Evolutionary conservation across 2,888 invertebrate genomes (phyloP).

Genomic region (Sphaerophoria taeniata): DNA sequence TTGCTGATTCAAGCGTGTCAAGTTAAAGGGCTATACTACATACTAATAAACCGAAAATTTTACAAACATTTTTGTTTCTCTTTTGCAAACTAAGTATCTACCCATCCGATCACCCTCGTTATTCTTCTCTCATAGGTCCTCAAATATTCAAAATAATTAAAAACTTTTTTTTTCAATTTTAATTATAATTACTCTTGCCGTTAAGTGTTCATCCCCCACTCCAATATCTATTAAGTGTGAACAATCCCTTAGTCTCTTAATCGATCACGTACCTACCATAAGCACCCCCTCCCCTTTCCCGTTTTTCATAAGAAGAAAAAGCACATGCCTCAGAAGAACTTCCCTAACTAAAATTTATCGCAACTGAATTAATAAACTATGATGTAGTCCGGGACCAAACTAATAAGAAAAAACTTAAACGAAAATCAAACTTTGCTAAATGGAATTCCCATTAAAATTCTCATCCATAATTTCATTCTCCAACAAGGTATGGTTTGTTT

Average conservation of each 20-base stretch:
- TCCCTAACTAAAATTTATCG: slow-evolving; percentile 29
- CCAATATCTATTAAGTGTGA: background rate
- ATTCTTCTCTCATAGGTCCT: too few species aligned
- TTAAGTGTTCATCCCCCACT: background rate
- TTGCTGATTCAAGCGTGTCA: too few species aligned
- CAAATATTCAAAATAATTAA: too few species aligned
- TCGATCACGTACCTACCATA: slow-evolving; percentile 31
- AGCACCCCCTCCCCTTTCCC: background rate
- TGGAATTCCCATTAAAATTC: slow-evolving; percentile 65
- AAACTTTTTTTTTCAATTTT: too few species aligned
- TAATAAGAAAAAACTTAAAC: background rate
- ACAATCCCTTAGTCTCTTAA: background rate
- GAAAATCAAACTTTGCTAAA: slow-evolving; percentile 66
- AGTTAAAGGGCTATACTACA: too few species aligned
- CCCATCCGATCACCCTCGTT: too few species aligned
- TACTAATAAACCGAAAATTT: too few species aligned
- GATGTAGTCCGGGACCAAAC: slow-evolving; percentile 30
- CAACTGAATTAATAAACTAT: slow-evolving; percentile 54
- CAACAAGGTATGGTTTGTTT: background rate
- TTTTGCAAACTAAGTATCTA: too few species aligned
- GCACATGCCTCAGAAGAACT: slow-evolving; percentile 38
- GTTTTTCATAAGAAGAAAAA: background rate
- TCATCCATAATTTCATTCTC: slow-evolving; percentile 40
- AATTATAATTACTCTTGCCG: too few species aligned
- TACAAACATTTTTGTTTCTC: too few species aligned